Evolutionary conservation across 1,140 invertebrate genomes (phyloP), one percentile per base, ranked within the genome.

Genomic region (Pentalonia nigronervosa): DNA sequence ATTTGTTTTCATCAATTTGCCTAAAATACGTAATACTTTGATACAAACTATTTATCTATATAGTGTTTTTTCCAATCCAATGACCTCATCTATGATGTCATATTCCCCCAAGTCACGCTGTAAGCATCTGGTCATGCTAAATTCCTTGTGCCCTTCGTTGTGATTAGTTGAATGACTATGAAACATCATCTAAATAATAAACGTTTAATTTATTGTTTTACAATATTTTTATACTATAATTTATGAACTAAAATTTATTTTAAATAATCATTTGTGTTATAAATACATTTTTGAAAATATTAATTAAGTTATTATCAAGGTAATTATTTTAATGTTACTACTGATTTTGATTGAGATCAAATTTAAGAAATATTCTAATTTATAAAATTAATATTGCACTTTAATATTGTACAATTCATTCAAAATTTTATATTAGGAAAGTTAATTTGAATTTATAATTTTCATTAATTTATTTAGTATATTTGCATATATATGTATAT

Each of bases 41-140:
- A 20, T 60, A 90, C 25, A 90, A 67, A 90, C 34, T 8, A 81
- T 83, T 92, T 86, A 86, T 86, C 48, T 93, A 45, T n/a, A 9
- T 53, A 92, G 47, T 83, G 76, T 92, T 92, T 92, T 91, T 84
- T 84, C 14, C 50, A 83, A 53, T 53, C 36, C 91, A 84, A 84
- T 93, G 91, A 93, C 91, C 91, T 93, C 91, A 93, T 93, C 91
- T 25, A 83, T 93, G 91, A 93, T 93, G 91, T 93, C 91, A 93
- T 93, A 56, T 93, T 30, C 81, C 91, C 47, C 91, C 48, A 41
- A 84, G 67, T 84, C 34, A 93, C 48, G 34, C 76, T 86, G 25
- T 93, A 53, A 56, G 45, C 81, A 93, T 86, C 91, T 93, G 91
- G 67, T 86, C 67, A 84, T 84, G n/a, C 45, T 84, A 53, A 84